Conservation (phyloP, 2,113 vertebrate genomes). For the Silurus glanis region DNA sequence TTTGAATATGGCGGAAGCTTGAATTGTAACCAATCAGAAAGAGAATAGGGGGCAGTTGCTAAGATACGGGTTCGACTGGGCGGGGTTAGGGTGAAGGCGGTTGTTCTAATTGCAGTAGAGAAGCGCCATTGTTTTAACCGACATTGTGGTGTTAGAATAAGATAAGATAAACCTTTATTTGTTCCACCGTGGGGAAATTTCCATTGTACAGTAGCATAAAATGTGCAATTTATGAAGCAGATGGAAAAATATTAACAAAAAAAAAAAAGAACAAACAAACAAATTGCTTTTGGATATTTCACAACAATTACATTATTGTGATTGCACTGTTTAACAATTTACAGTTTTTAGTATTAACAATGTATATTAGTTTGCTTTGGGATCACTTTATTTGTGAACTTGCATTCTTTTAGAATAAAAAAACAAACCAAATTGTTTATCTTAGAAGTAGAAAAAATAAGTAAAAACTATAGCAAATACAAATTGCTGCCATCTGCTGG, state of each 20-base stretch:
- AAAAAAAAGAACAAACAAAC: too few species aligned
- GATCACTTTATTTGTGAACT: not conserved
- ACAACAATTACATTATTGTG: too few species aligned
- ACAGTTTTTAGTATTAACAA: too few species aligned
- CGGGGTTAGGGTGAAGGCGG: slow-evolving; percentile 15
- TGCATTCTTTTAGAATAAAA: not conserved
- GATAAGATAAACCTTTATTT: too few species aligned
- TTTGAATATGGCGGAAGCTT: slow-evolving; percentile 74
- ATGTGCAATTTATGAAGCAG: too few species aligned
- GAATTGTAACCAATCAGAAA: slow-evolving; percentile 61
- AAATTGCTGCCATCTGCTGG: not conserved
- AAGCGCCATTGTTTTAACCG: not conserved
- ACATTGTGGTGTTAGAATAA: not conserved
- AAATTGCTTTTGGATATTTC: too few species aligned
- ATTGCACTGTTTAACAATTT: too few species aligned
- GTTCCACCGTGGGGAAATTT: too few species aligned
- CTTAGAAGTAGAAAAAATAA: not conserved
- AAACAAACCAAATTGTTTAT: not conserved
- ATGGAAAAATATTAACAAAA: too few species aligned
- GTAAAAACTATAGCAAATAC: not conserved
- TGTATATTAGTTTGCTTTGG: not conserved
- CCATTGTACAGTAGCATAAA: too few species aligned
- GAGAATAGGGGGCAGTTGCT: slow-evolving; percentile 20
- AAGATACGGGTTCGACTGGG: slow-evolving; percentile 32
- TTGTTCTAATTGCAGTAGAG: not conserved